phyloP scores from a whole-genome alignment of 1,140 invertebrate genomes.

The Ips nitidus region DNA sequence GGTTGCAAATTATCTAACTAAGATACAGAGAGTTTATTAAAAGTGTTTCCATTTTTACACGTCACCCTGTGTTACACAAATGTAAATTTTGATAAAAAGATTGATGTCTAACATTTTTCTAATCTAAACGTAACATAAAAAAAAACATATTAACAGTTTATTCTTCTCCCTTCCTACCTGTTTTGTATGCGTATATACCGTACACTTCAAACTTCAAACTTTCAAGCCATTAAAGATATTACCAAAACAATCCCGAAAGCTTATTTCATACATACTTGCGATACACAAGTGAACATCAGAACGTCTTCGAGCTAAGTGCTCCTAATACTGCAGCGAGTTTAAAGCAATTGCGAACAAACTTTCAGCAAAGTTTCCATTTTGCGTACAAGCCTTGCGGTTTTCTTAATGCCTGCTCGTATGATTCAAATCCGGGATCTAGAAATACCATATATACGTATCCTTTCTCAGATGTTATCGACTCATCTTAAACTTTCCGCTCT shows the following conservation, averaged over 20 bases:
- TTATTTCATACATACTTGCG: neutral
- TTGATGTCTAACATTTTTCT: too few species aligned
- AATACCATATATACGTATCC: slow-evolving; percentile 20
- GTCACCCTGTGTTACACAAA: too few species aligned
- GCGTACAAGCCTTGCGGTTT: slow-evolving; percentile 39
- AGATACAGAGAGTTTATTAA: too few species aligned
- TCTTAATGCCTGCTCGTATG: slow-evolving; percentile 35
- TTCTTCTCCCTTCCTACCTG: too few species aligned
- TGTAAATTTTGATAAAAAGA: too few species aligned
- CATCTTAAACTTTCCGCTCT: slow-evolving; percentile 28
- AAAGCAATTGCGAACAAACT: slow-evolving; percentile 43
- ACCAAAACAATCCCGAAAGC: neutral
- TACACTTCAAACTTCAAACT: too few species aligned
- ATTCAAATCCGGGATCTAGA: slow-evolving; percentile 22
- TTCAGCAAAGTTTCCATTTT: slow-evolving; percentile 38
- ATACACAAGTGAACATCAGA: slow-evolving; percentile 13
- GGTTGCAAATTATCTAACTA: too few species aligned
- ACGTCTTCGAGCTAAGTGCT: slow-evolving; percentile 37
- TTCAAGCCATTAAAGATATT: neutral
- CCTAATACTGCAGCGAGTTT: slow-evolving; percentile 43
- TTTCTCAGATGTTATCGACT: slow-evolving; percentile 29
- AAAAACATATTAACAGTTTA: too few species aligned
- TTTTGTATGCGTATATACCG: too few species aligned
- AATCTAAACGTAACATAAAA: too few species aligned
- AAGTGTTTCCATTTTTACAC: too few species aligned